A percentile compares a stretch with the other conserved stretches of the same genome.
Evolutionary conservation across 2,797 vertebrate genomes (phyloP).

Genomic region (Sarcophilus harrisii): DNA sequence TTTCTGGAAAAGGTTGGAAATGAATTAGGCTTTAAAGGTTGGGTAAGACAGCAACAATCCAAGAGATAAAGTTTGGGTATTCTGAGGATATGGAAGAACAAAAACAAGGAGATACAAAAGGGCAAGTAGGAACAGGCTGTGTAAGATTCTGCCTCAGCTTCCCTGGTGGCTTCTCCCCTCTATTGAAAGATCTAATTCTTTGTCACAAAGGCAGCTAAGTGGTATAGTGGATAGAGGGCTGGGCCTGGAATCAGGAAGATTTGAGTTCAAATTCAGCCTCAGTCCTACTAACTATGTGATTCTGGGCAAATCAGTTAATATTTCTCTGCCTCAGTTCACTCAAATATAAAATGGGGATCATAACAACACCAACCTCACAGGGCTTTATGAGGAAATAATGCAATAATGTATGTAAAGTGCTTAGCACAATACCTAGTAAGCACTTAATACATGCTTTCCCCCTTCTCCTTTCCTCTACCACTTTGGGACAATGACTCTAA

Average conservation of each 20-base stretch:
- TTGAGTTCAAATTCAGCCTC: too few relatives aligned
- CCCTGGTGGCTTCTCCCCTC: neutral
- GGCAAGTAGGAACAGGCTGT: neutral
- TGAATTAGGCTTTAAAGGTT: neutral
- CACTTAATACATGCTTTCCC: neutral
- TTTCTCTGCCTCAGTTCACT: too few relatives aligned
- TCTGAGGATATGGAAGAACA: neutral
- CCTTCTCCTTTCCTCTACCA: too few relatives aligned
- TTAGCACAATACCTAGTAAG: too few relatives aligned
- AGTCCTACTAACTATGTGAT: too few relatives aligned
- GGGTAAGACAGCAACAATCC: neutral
- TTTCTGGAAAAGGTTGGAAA: neutral
- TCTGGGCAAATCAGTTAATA: too few relatives aligned
- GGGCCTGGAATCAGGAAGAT: too few relatives aligned
- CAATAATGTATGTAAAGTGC: too few relatives aligned
- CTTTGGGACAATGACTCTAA: too few relatives aligned
- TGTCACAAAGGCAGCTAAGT: neutral
- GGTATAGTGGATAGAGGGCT: neutral
- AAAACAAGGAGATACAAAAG: neutral
- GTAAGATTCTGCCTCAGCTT: neutral
- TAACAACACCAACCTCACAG: too few relatives aligned
- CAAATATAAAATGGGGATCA: too few relatives aligned
- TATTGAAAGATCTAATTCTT: neutral
- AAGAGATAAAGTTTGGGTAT: neutral
- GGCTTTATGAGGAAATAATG: too few relatives aligned